Conservation (phyloP, 2,888 invertebrate species). For the Tipula vernalis region DNA sequence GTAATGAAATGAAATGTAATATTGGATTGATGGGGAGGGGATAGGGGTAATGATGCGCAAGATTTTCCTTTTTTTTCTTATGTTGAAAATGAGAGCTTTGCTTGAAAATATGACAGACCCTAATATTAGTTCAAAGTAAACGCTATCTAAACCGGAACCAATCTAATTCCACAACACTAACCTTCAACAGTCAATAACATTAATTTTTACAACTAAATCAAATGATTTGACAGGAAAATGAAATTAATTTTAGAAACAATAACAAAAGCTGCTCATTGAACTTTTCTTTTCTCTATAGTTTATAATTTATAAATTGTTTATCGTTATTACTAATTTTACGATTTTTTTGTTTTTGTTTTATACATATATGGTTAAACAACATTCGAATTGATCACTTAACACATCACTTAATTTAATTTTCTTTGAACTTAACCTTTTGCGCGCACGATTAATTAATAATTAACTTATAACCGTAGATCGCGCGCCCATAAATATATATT, state of each 20-base stretch:
- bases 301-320: neutral
- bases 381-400: neutral
- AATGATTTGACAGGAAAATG: neutral
- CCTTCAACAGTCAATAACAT: too few relatives aligned
- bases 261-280: neutral
- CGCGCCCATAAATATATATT: neutral
- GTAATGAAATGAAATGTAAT: too few relatives aligned
- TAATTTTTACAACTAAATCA: too few relatives aligned
- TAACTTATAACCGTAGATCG: neutral
- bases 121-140: too few relatives aligned
- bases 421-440: neutral
- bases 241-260: neutral
- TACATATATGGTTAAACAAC: neutral
- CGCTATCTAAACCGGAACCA: too few relatives aligned
- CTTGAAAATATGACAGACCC: too few relatives aligned
- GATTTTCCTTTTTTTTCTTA: too few relatives aligned
- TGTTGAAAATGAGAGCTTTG: too few relatives aligned
- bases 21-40: too few relatives aligned
- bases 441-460: neutral
- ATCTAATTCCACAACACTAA: too few relatives aligned
- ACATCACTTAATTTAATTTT: neutral
- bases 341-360: neutral
- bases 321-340: neutral
- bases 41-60: too few relatives aligned
- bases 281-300: neutral